These are phyloP conservation scores for Drosophila gunungcola DNA, from an alignment of 1,140 invertebrate species.

Conservation along the genomic window DNA sequence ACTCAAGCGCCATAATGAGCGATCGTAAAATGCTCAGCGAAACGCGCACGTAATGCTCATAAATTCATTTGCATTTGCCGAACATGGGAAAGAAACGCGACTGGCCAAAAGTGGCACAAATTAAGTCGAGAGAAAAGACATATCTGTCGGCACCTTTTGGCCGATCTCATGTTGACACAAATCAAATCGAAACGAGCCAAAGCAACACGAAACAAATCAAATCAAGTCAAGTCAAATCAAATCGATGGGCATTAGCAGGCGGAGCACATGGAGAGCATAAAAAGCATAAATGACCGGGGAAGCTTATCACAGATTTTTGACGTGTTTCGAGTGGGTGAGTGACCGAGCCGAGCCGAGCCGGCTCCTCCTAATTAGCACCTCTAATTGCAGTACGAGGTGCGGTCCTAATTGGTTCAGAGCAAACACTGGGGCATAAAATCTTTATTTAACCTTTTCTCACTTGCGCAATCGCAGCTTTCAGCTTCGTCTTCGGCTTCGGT, in stretches of 20 bases:
- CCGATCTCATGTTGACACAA: constrained; percentile 26
- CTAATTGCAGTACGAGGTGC: constrained; percentile 56
- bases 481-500: constrained; percentile 9
- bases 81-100: constrained; percentile 29
- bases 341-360: constrained; percentile 16
- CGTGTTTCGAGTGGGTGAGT: constrained; percentile 43
- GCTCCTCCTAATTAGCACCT: constrained; percentile 63
- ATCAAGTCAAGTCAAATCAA: constrained; percentile 22
- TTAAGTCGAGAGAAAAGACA: constrained; percentile 16
- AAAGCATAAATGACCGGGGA: constrained; percentile 41
- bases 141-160: constrained; percentile 31
- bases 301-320: constrained; percentile 24
- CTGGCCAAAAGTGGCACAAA: constrained; percentile 13
- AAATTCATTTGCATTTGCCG: constrained; percentile 42
- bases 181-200: constrained; percentile 22
- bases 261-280: constrained; percentile 43
- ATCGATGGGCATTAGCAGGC: constrained; percentile 55
- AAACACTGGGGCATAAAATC: constrained; percentile 36
- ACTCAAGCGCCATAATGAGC: constrained; percentile 42
- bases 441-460: constrained; percentile 27
- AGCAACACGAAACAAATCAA: constrained; percentile 29
- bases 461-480: constrained; percentile 18
- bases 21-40: constrained; percentile 42
- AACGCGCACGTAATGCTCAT: constrained; percentile 49
- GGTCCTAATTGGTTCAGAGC: constrained; percentile 62